Percentiles rank a stretch among this genome's conserved stretches.
These are phyloP conservation scores for Dryocosmus kuriphilus DNA, from an alignment of 2,888 invertebrate species.

Conservation along the genomic window DNA sequence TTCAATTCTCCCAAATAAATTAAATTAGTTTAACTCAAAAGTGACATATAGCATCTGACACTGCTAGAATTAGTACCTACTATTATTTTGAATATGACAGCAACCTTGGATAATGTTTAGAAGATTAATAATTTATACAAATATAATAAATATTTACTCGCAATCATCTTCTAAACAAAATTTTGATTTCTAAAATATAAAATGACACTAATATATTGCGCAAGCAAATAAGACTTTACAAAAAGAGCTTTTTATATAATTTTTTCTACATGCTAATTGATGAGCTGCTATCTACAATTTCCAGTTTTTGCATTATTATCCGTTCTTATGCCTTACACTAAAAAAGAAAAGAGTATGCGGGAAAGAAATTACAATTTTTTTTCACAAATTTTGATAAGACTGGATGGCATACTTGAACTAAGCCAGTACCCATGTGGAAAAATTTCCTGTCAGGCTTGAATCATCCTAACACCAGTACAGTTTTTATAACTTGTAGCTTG, in stretches of 20 bases:
- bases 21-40: background rate
- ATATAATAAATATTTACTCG: no score
- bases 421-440: no score
- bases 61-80: background rate
- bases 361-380: background rate
- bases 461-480: no score
- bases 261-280: background rate
- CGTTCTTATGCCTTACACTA: background rate
- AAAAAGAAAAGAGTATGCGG: background rate
- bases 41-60: background rate
- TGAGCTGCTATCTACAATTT: background rate
- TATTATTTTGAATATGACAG: background rate
- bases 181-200: background rate
- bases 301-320: constrained; percentile 2
- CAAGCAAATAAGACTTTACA: no score
- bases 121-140: no score
- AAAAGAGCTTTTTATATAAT: background rate
- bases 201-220: background rate
- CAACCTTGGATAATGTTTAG: background rate
- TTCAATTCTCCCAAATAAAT: constrained; percentile 16
- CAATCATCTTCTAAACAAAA: background rate
- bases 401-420: background rate
- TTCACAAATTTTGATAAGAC: background rate
- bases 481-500: no score
- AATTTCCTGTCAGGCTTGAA: no score